Percentiles rank a stretch among this genome's conserved stretches.
These are phyloP conservation scores for Cyclophora punctaria DNA, from an alignment of 2,888 invertebrate species.

Conservation along the genomic window DNA sequence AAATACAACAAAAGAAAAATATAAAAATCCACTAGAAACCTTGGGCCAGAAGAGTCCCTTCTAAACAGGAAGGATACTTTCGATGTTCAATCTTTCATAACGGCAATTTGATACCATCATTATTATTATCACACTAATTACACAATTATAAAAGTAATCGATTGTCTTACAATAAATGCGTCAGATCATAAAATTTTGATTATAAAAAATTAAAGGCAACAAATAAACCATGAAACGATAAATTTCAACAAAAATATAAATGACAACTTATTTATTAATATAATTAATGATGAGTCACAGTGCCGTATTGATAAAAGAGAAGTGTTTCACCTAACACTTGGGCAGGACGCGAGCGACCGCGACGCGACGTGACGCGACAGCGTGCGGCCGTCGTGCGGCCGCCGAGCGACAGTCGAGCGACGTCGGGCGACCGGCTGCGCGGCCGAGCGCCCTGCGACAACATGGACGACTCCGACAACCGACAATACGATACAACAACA, in stretches of 20 bases:
- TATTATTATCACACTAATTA: constrained; percentile 74
- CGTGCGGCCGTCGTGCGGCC: constrained; percentile 3
- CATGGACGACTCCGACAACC: background rate
- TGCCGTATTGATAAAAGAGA: constrained; percentile 76
- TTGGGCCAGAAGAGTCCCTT: constrained; percentile 73
- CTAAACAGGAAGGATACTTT: constrained; percentile 76
- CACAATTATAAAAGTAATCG: constrained; percentile 74
- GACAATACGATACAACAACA: constrained; percentile 38
- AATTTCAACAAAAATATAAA: constrained; percentile 66
- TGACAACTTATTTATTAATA: constrained; percentile 59
- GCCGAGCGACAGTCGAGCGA: constrained; percentile 23
- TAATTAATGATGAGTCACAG: constrained; percentile 53
- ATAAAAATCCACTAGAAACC: constrained; percentile 74
- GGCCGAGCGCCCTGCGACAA: background rate
- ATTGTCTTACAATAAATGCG: constrained; percentile 76
- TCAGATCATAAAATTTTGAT: constrained; percentile 75
- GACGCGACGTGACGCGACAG: background rate
- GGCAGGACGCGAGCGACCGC: constrained; percentile 25
- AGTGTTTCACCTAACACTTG: constrained; percentile 40
- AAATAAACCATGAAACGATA: constrained; percentile 72
- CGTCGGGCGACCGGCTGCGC: background rate
- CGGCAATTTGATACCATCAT: constrained; percentile 73
- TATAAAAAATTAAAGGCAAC: constrained; percentile 70
- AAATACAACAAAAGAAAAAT: constrained; percentile 74
- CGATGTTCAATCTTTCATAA: constrained; percentile 73